These are phyloP conservation scores for Philopotamus ludificatus DNA, from an alignment of 1,140 invertebrate species.

Conservation along the genomic window DNA sequence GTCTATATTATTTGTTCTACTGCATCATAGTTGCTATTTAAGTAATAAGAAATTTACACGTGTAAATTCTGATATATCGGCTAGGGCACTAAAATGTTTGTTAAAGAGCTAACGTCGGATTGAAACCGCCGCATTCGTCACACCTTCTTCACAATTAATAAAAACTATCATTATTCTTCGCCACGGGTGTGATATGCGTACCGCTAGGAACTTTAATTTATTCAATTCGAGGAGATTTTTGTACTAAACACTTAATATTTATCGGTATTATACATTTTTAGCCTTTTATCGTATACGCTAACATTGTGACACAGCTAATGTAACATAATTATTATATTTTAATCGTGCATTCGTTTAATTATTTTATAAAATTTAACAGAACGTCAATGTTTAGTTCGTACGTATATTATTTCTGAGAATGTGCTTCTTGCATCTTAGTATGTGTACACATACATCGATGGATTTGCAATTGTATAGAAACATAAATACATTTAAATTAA, in stretches of 20 bases:
- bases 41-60: neutral
- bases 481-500: no score
- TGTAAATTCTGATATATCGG: neutral
- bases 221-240: neutral
- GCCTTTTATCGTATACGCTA: constrained; percentile 23
- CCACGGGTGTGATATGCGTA: neutral
- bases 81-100: neutral
- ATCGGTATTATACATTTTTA: constrained; percentile 4
- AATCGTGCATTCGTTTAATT: no score
- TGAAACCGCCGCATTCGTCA: neutral
- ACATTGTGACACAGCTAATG: constrained; percentile 8
- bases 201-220: neutral
- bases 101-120: constrained; percentile 18
- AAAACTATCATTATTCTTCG: neutral
- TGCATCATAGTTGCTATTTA: constrained; percentile 14
- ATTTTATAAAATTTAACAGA: no score
- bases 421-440: no score
- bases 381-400: no score
- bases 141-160: constrained; percentile 4
- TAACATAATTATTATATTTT: no score
- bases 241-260: neutral
- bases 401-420: no score
- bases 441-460: no score
- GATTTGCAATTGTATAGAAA: no score
- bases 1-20: constrained; percentile 1